Conservation (phyloP, 2,888 invertebrate genomes). For the Synanthedon tipuliformis region DNA sequence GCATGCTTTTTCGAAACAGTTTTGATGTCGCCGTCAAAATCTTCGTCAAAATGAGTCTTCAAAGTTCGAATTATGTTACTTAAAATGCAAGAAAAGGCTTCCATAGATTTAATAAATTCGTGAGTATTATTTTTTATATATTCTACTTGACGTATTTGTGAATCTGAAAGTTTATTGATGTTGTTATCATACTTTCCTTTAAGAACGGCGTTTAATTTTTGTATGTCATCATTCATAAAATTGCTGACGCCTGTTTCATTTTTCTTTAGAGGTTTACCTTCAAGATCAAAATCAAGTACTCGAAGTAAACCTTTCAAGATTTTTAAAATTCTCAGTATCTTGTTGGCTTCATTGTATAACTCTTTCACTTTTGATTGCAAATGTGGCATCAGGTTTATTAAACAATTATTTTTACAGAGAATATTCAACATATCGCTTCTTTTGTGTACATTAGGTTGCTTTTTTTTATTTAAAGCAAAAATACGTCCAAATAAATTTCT, state of each 20-base stretch:
- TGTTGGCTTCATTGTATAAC: conserved; percentile 29
- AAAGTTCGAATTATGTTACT: conserved; percentile 34
- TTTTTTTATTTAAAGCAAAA: conserved; percentile 14
- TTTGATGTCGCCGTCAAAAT: not conserved
- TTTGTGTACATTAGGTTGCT: conserved; percentile 8
- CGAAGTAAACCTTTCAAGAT: conserved; percentile 39
- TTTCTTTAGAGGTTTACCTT: conserved; percentile 2
- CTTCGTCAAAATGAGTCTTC: conserved; percentile 11
- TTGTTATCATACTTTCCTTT: conserved; percentile 16
- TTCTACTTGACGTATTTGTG: conserved; percentile 27
- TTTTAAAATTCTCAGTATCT: conserved; percentile 32
- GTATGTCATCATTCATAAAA: conserved; percentile 18
- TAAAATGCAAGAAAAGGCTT: conserved; percentile 34
- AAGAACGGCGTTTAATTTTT: conserved; percentile 30
- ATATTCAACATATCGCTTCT: conserved; percentile 22
- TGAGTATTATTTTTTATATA: conserved; percentile 38
- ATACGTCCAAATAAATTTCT: conserved; percentile 34
- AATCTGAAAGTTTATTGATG: conserved; percentile 17
- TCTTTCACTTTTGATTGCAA: conserved; percentile 30
- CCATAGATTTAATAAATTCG: conserved; percentile 34
- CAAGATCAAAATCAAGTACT: conserved; percentile 18
- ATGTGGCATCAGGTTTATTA: conserved; percentile 17
- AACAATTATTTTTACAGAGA: conserved; percentile 34
- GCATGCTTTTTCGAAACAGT: not conserved
- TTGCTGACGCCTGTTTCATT: conserved; percentile 7